phyloP scores from a whole-genome alignment of 2,888 invertebrate species.

The Calameuta idolon region DNA sequence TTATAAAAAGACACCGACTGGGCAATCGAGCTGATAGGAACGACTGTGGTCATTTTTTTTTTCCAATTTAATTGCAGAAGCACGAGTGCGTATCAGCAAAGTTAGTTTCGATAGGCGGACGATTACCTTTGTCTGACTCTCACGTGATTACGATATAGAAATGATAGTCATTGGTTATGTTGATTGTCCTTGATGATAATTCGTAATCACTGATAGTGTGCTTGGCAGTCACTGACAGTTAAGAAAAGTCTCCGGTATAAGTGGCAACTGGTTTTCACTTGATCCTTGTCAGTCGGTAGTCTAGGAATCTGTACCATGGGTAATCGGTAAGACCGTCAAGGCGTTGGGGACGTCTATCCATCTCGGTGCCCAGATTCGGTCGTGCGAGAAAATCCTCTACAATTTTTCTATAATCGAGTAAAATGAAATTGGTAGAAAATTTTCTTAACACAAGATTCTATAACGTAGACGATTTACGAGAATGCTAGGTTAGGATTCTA shows the following conservation, averaged over 20 bases:
- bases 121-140: neutral
- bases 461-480: conserved; percentile 41
- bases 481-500: conserved; percentile 58
- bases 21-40: neutral
- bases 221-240: neutral
- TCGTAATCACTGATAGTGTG: neutral
- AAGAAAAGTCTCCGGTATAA: neutral
- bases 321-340: neutral
- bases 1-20: conserved; percentile 7
- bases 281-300: neutral
- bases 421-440: conserved; percentile 30
- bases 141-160: neutral
- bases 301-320: neutral
- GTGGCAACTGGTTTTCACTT: neutral
- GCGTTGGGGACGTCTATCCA: neutral
- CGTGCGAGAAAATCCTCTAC: conserved; percentile 29
- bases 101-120: neutral
- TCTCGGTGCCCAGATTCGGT: conserved; percentile 30
- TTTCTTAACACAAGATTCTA: conserved; percentile 50
- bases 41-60: neutral
- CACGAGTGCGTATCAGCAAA: neutral
- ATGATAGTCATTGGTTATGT: neutral
- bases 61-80: neutral
- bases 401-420: conserved; percentile 48
- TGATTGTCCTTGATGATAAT: neutral